Conservation (phyloP, 2,113 vertebrate genomes). For the Silurus meridionalis region DNA sequence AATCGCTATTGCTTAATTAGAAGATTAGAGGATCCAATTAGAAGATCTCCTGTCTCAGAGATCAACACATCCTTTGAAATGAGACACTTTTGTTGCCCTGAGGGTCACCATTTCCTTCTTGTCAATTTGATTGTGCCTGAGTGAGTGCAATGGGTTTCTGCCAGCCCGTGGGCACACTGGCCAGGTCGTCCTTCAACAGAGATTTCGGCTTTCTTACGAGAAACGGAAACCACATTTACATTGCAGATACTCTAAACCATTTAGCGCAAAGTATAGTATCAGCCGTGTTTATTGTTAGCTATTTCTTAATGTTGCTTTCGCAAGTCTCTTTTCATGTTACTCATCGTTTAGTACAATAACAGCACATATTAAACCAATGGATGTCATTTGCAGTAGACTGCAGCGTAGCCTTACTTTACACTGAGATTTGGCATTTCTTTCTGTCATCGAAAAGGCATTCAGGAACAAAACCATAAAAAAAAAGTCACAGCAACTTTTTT, state of each 20-base stretch:
- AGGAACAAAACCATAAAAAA: conserved; percentile 41
- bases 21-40: conserved; percentile 78
- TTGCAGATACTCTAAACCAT: not conserved
- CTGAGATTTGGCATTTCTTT: conserved; percentile 2
- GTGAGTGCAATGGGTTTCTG: conserved; percentile 41
- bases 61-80: conserved; percentile 70
- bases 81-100: conserved; percentile 58
- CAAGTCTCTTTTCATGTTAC: conserved; percentile 25
- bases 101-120: conserved; percentile 46
- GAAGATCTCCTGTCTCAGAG: conserved; percentile 71
- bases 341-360: conserved; percentile 31
- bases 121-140: conserved; percentile 52
- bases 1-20: conserved; percentile 75
- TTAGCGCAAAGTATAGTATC: conserved; percentile 18
- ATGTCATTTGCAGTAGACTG: conserved; percentile 37
- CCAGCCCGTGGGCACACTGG: conserved; percentile 42
- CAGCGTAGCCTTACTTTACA: conserved; percentile 14
- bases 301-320: conserved; percentile 17
- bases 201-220: conserved; percentile 35
- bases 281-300: not conserved
- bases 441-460: conserved; percentile 35
- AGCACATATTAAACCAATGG: conserved; percentile 13
- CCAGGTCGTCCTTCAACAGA: conserved; percentile 33
- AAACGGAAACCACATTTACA: conserved; percentile 31
- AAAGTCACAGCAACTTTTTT: conserved; percentile 14